Base-by-base conservation (phyloP, 2,113 vertebrate genomes). In the Rhinopomastus cyanomelas region DNA sequence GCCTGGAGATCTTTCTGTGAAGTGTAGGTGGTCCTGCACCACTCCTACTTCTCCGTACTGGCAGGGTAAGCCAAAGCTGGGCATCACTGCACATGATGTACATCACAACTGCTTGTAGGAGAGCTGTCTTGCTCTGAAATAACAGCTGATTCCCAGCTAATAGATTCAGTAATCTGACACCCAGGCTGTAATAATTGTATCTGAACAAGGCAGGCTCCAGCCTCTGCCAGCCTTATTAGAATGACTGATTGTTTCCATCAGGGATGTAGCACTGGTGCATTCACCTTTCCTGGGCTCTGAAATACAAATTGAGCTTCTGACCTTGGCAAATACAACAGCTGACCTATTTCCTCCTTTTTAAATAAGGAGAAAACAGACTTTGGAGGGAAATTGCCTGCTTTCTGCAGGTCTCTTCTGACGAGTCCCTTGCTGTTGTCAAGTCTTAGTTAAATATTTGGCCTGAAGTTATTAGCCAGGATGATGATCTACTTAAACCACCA, bases 161-260 rank as follows among this genome's bases (percentile, higher is more conserved):
- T 92, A 96, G 94, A 95, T 92, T 88, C 92, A 69, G 94, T 92
- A 94, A 95, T 94, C 94, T 95, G 95, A 95, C 95, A 96, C 74
- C 30, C 71, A 12, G 66, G 87, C 95, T 92, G 91, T 87, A 94
- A 96, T 96, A 96, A 96, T 94, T 96, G 95, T 96, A 93, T 96
- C 91, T 95, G 94, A 95, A 95, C 92, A 96, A 96, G 95, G 92
- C 94, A 96, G 95, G 91, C 92, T 92, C 95, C 94, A 94, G 89
- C 92, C 95, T 68, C 93, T 91, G 91, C 94, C 94, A 94, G 91
- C 89, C 91, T 95, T 96, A 94, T 96, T 96, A 96, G 95, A 95
- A 94, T 94, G 91, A 94, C 87, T 94, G 95, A 96, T 95, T 95
- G 94, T 91, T 94, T 96, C 94, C 88, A 94, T 96, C 91, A 95